Evolutionary conservation across 1,140 invertebrate species (phyloP).

Genomic region (Glomeris maerens): DNA sequence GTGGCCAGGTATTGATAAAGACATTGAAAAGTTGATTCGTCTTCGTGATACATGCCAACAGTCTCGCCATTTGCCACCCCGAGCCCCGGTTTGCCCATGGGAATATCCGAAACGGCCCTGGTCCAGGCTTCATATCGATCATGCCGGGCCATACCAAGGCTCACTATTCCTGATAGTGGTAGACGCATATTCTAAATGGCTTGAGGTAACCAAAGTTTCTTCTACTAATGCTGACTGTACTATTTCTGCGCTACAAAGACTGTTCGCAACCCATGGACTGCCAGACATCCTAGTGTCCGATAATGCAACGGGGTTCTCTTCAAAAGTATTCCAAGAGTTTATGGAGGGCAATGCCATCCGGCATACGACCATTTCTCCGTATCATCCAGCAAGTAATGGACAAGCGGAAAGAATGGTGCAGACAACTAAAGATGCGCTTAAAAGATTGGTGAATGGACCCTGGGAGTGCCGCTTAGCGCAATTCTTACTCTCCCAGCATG

Average conservation of each 20-base stretch:
- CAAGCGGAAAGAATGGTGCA: constrained; percentile 25
- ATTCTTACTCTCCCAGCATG: too few species aligned
- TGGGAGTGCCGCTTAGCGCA: too few species aligned
- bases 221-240: constrained; percentile 3
- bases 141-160: constrained; percentile 28
- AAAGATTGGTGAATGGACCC: too few species aligned
- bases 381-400: constrained; percentile 24
- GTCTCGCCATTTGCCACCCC: too few species aligned
- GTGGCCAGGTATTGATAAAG: too few species aligned
- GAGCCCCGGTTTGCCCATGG: constrained; percentile 15
- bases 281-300: constrained; percentile 24
- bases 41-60: constrained; percentile 32
- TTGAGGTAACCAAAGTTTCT: constrained; percentile 30
- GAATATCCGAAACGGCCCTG: constrained; percentile 21
- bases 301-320: constrained; percentile 27
- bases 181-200: constrained; percentile 36
- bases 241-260: constrained; percentile 5
- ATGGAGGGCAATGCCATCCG: constrained; percentile 17
- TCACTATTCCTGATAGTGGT: constrained; percentile 25
- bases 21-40: constrained; percentile 30
- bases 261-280: constrained; percentile 19
- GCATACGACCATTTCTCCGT: constrained; percentile 20
- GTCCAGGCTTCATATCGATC: too few species aligned
- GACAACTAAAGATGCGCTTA: too few species aligned
- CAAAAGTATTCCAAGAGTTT: constrained; percentile 23